These are phyloP conservation scores for Orius insidiosus DNA, from an alignment of 1,140 invertebrate genomes.

Conservation along the genomic window DNA sequence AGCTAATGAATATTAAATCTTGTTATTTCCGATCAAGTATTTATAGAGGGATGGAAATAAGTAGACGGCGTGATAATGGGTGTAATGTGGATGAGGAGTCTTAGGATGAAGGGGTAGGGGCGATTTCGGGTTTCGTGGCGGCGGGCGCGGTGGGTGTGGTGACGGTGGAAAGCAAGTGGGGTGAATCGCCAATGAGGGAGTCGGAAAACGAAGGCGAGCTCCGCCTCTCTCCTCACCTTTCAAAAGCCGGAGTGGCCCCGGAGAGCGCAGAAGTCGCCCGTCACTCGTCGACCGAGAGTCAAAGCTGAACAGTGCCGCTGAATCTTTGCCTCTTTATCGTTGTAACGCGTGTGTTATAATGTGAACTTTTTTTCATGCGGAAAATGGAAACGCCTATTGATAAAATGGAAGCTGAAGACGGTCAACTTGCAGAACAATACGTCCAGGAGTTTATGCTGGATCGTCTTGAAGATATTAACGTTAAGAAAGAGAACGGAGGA, in stretches of 20 bases:
- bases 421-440: conserved; percentile 57
- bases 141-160: not conserved
- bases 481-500: conserved; percentile 43
- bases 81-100: conserved; percentile 8
- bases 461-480: conserved; percentile 56
- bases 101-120: conserved; percentile 1
- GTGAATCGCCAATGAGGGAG: not conserved
- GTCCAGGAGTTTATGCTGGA: conserved; percentile 76
- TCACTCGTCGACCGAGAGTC: not conserved
- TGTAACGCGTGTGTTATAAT: conserved; percentile 1
- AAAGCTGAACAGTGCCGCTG: not conserved
- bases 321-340: not conserved
- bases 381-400: not conserved
- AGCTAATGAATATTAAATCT: too few relatives aligned
- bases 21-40: conserved; percentile 1
- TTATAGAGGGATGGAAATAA: not conserved
- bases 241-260: conserved; percentile 3
- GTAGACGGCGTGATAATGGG: conserved; percentile 4
- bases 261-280: conserved; percentile 6
- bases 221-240: not conserved
- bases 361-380: conserved; percentile 5
- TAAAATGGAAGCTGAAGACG: conserved; percentile 18
- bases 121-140: not conserved
- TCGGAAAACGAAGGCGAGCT: not conserved
- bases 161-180: too few relatives aligned